Conservation (phyloP, 2,113 vertebrate species). For the Rana temporaria region DNA sequence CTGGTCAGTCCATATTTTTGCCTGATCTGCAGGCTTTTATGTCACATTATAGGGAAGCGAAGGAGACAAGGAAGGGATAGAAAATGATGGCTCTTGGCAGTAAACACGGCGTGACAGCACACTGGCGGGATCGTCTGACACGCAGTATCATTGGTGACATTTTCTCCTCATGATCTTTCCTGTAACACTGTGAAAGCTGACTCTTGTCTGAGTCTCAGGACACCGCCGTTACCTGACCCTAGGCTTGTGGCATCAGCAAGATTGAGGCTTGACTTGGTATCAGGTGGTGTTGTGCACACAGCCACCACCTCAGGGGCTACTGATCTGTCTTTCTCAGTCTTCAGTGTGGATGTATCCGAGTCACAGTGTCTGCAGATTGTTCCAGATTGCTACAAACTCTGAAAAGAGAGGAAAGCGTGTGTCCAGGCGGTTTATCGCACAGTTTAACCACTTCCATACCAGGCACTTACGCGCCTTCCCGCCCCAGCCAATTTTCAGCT, state of each 20-base stretch:
- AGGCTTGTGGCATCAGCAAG: conserved; percentile 43
- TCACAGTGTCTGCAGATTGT: conserved; percentile 14
- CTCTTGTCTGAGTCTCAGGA: conserved; percentile 12
- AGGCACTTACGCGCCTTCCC: too few species aligned
- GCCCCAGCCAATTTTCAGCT: too few species aligned
- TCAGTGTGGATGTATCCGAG: conserved; percentile 8
- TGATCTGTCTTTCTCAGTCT: conserved; percentile 52
- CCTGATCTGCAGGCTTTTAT: neutral
- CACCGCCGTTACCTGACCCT: conserved; percentile 41
- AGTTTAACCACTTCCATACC: too few species aligned
- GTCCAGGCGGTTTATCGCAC: neutral
- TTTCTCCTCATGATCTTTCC: conserved; percentile 34
- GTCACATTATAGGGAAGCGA: neutral
- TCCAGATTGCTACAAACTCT: conserved; percentile 16
- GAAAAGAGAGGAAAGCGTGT: conserved; percentile 8
- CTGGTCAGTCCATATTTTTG: neutral
- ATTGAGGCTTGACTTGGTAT: conserved; percentile 40
- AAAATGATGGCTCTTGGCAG: conserved; percentile 33
- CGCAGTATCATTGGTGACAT: conserved; percentile 46
- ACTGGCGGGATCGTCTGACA: conserved; percentile 35
- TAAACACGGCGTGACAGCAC: conserved; percentile 40
- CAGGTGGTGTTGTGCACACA: conserved; percentile 35
- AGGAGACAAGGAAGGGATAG: conserved; percentile 13
- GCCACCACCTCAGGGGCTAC: conserved; percentile 31
- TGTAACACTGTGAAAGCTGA: conserved; percentile 11